Conservation (phyloP, 2,797 vertebrate genomes). For the Champsocephalus esox region DNA sequence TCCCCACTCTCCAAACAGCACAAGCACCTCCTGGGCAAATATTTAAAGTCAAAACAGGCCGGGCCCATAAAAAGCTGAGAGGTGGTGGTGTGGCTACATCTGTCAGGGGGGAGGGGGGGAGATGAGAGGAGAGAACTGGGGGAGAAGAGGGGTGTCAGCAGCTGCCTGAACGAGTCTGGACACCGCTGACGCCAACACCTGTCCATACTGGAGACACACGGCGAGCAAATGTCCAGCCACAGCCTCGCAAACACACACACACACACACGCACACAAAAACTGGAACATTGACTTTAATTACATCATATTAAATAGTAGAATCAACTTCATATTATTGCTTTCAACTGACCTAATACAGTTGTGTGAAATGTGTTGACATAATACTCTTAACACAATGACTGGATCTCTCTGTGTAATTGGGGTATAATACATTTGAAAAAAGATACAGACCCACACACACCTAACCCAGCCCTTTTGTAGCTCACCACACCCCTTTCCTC, state of each 20-base stretch:
- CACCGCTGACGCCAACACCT: constrained; percentile 87
- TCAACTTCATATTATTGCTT: too few relatives aligned
- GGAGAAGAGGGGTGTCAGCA: constrained; percentile 73
- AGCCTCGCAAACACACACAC: constrained; percentile 51
- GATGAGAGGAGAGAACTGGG: constrained; percentile 55
- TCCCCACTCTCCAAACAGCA: constrained; percentile 61
- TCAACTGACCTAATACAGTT: too few relatives aligned
- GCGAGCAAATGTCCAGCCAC: constrained; percentile 84
- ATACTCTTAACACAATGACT: neutral
- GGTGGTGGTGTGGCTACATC: constrained; percentile 83
- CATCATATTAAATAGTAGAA: too few relatives aligned
- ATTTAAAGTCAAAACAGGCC: constrained; percentile 89
- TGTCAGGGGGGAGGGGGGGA: constrained; percentile 72
- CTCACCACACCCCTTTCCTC: constrained; percentile 75
- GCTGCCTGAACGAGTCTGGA: constrained; percentile 86
- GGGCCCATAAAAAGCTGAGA: constrained; percentile 85
- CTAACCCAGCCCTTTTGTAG: constrained; percentile 68
- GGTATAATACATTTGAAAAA: constrained; percentile 34
- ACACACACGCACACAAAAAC: constrained; percentile 3
- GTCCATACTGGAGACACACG: constrained; percentile 83
- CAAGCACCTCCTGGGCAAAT: constrained; percentile 85
- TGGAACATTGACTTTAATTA: too few relatives aligned
- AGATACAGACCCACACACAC: constrained; percentile 63
- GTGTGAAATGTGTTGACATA: too few relatives aligned
- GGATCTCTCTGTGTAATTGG: constrained; percentile 15